These are phyloP conservation scores for Chrosomus eos DNA, from an alignment of 2,797 vertebrate genomes.

Conservation along the genomic window DNA sequence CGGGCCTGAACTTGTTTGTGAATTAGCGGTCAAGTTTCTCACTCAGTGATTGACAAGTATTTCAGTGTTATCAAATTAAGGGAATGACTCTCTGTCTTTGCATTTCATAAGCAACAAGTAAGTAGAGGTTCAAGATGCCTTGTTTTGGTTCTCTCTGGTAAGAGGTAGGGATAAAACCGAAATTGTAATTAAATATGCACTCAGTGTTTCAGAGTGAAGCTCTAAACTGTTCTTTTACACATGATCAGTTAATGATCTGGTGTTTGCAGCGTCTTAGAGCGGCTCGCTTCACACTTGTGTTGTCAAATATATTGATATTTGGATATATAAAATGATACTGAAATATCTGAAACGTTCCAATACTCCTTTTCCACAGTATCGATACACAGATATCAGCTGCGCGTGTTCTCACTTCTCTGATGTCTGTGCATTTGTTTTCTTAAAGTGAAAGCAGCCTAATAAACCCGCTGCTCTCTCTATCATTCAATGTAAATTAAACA, in stretches of 20 bases:
- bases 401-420: too few species aligned
- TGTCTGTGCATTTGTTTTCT: too few species aligned
- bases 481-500: too few species aligned
- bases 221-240: neutral
- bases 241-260: neutral
- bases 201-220: neutral
- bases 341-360: too few species aligned
- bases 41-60: conserved; percentile 4
- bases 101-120: neutral
- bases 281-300: neutral
- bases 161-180: neutral
- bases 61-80: conserved; percentile 2
- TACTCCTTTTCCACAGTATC: too few species aligned
- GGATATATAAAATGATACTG: too few species aligned
- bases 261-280: neutral
- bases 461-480: too few species aligned
- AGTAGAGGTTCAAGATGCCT: neutral
- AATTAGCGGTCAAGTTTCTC: conserved; percentile 42
- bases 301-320: too few species aligned
- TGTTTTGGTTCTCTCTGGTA: conserved; percentile 1
- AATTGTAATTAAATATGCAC: neutral
- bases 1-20: conserved; percentile 47
- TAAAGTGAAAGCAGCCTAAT: too few species aligned
- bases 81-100: neutral
- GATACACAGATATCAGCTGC: too few species aligned